A percentile compares a stretch with the other conserved stretches of the same genome.
Evolutionary conservation across 2,888 invertebrate genomes (phyloP).

Genomic region (Geotrupes spiniger): DNA sequence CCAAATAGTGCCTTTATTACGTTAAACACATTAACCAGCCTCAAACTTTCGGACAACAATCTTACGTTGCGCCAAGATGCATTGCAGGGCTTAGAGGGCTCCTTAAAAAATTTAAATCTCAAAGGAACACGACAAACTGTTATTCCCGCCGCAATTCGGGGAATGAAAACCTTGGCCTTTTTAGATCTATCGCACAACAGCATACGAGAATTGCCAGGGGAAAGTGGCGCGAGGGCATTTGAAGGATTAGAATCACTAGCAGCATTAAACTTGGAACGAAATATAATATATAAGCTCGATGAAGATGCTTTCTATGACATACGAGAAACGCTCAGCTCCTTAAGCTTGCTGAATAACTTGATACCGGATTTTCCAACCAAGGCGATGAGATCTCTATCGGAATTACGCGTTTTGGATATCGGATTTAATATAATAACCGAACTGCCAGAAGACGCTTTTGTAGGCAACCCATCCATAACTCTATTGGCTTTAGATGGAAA

Average conservation of each 20-base stretch:
- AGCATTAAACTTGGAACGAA: conserved; percentile 84
- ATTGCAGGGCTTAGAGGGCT: conserved; percentile 75
- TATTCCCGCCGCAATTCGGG: conserved; percentile 76
- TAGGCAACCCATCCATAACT: conserved; percentile 79
- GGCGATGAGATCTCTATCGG: conserved; percentile 73
- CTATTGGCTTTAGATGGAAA: conserved; percentile 88
- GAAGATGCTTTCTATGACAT: conserved; percentile 77
- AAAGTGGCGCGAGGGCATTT: conserved; percentile 62
- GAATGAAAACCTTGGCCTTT: conserved; percentile 77
- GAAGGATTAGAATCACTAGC: conserved; percentile 79
- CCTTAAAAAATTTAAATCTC: conserved; percentile 83
- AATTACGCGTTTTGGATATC: conserved; percentile 84
- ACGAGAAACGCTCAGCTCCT: conserved; percentile 77
- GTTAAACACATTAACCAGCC: conserved; percentile 69
- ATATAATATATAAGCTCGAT: conserved; percentile 75
- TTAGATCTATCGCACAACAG: conserved; percentile 87
- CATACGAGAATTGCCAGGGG: conserved; percentile 72
- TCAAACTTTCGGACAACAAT: conserved; percentile 87
- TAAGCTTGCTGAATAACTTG: conserved; percentile 85
- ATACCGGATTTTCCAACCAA: conserved; percentile 82
- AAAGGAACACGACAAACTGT: conserved; percentile 81
- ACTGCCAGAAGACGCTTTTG: conserved; percentile 76
- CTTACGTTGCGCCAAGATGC: conserved; percentile 68
- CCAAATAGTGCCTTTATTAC: conserved; percentile 74
- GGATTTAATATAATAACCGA: conserved; percentile 87